phyloP scores from a whole-genome alignment of 2,888 invertebrate species.

The Chaitophorus viminalis region DNA sequence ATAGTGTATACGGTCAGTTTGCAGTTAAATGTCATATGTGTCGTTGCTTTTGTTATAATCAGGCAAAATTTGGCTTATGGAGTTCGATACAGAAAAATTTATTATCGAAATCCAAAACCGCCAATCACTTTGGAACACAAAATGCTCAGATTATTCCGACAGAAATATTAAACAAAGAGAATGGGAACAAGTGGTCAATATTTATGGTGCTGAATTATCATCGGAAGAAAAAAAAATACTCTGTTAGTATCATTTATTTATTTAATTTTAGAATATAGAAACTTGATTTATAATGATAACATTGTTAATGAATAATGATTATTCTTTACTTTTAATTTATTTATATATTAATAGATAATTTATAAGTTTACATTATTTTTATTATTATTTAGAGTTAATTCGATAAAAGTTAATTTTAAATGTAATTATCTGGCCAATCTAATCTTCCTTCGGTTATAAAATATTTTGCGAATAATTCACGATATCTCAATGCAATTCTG shows the following conservation, averaged over 20 bases:
- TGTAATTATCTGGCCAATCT: conserved; percentile 29
- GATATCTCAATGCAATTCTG: conserved; percentile 32
- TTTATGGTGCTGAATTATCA: conserved; percentile 7
- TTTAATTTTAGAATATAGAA: neutral
- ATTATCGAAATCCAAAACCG: conserved; percentile 16
- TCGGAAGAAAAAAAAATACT: neutral
- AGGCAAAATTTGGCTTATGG: neutral
- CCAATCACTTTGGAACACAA: conserved; percentile 5
- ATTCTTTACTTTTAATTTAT: too few relatives aligned
- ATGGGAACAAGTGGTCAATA: conserved; percentile 10
- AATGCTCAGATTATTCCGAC: neutral
- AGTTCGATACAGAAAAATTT: conserved; percentile 4
- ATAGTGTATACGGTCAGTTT: neutral
- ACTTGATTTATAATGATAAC: too few relatives aligned
- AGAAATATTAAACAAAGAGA: conserved; percentile 12
- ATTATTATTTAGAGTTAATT: too few relatives aligned
- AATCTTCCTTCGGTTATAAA: conserved; percentile 27
- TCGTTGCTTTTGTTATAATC: neutral
- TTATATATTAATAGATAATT: too few relatives aligned
- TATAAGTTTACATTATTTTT: too few relatives aligned
- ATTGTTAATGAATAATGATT: too few relatives aligned
- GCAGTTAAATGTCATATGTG: neutral
- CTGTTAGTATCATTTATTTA: conserved; percentile 10
- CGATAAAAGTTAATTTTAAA: neutral
- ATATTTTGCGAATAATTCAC: conserved; percentile 15